Evolutionary conservation across 2,888 invertebrate species (phyloP), one percentile per base, ranked within the genome.

Genomic region (Alviniconcha strummeri): DNA sequence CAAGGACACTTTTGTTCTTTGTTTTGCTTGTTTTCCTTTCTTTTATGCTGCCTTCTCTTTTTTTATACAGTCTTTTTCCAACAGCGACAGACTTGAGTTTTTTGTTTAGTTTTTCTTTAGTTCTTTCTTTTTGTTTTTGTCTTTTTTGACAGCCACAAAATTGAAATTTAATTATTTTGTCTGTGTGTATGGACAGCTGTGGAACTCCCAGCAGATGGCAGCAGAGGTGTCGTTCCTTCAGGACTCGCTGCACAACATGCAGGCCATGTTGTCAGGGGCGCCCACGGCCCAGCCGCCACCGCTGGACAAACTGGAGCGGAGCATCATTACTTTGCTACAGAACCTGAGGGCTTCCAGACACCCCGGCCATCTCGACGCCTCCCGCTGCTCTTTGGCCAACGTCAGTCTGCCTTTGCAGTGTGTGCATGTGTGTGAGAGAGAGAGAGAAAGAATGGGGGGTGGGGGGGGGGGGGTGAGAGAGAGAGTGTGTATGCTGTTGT

Each of bases 251-350:
- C 89, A 91, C 17, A 92, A 92, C 87, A 88, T 94, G 60, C 90
- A 94, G 17, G 89, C 89, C 15, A 90, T 91, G 88, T 93, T 94
- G 88, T 89, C 90, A 89, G 90, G 52, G 91, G 92, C 54, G 94
- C 94, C 92, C 36, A 93, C 94, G 84, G 92, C 93, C 6, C 92
- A 92, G 60, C 93, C 93, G 77, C 93, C 93, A 81, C 93, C 93
- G 0, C 88, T 94, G 60, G 94, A 94, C 87, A 92, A 92, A 0
- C 87, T 94, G 74, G 94, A 94, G 86, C 93, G 93, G 84, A 93
- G 93, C 84, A 92, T 94, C 56, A 90, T 93, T 11, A 87, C 92
- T 17, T 87, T 94, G 6, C 89, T 94, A 84, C 94, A 94, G 84
- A 90, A 92, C 84, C 87, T 93, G 54, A 89, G 92, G 56, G 85